A percentile compares a stretch with the other conserved stretches of the same genome.
Conservation (phyloP, 2,113 vertebrate genomes). For the Cacatua alba region DNA sequence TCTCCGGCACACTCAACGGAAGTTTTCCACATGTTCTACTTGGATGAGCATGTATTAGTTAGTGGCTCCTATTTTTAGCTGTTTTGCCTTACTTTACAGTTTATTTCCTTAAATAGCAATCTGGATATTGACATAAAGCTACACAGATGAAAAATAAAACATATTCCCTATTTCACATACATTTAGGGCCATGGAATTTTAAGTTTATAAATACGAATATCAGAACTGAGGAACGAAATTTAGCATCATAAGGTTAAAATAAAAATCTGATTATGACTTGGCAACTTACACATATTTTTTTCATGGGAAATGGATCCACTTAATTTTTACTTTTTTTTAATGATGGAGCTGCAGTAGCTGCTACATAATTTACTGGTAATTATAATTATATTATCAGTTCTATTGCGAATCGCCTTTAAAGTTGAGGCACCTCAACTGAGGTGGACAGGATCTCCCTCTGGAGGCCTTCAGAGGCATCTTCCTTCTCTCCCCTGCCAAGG, state of each 20-base stretch:
- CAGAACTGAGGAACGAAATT: background rate
- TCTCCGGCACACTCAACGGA: constrained; percentile 18
- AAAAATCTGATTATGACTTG: background rate
- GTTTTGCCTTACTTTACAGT: constrained; percentile 68
- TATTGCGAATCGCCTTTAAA: background rate
- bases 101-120: constrained; percentile 73
- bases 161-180: constrained; percentile 5
- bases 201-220: constrained; percentile 18
- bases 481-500: background rate
- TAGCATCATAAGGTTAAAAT: background rate
- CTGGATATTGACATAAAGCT: constrained; percentile 34
- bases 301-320: background rate
- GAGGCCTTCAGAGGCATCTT: constrained; percentile 54
- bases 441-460: constrained; percentile 61
- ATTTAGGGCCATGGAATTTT: background rate
- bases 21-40: constrained; percentile 62
- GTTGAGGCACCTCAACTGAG: background rate
- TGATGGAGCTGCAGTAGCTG: background rate
- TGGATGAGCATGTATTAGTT: constrained; percentile 47
- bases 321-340: background rate
- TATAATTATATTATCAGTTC: background rate
- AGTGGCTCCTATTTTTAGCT: constrained; percentile 67
- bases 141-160: constrained; percentile 35
- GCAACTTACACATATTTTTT: background rate
- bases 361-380: background rate